Evolutionary conservation across 1,140 invertebrate genomes (phyloP).

Genomic region (Teleopsis dalmanni): DNA sequence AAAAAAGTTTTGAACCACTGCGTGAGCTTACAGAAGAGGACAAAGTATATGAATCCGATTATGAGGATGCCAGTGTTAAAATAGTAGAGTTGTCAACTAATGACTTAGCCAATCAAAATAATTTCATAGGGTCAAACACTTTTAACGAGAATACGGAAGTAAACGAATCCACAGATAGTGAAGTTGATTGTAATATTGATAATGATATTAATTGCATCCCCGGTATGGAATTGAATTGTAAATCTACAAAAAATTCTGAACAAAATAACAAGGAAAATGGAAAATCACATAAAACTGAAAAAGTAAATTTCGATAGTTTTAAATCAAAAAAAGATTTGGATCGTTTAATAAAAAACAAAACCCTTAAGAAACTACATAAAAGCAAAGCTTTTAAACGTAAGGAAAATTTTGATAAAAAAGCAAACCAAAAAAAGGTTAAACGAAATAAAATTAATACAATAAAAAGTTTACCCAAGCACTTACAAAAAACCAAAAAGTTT

Average conservation of each 20-base stretch:
- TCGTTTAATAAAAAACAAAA: conserved; percentile 56
- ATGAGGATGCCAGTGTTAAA: conserved; percentile 64
- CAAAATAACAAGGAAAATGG: conserved; percentile 11
- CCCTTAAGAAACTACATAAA: conserved; percentile 59
- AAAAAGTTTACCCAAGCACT: conserved; percentile 33
- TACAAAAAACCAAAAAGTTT: conserved; percentile 27
- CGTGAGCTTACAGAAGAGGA: conserved; percentile 59
- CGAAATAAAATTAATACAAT: conserved; percentile 33
- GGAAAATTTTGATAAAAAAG: conserved; percentile 55
- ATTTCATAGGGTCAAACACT: conserved; percentile 65
- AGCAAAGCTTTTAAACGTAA: conserved; percentile 68
- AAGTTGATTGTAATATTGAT: conserved; percentile 33
- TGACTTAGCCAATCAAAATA: conserved; percentile 55
- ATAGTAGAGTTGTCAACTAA: conserved; percentile 64
- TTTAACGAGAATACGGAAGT: conserved; percentile 47
- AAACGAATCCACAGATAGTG: conserved; percentile 39
- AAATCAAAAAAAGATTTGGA: conserved; percentile 59
- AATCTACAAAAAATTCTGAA: conserved; percentile 9
- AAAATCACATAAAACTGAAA: conserved; percentile 14
- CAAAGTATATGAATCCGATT: conserved; percentile 59
- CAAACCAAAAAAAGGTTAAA: conserved; percentile 53
- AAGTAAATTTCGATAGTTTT: conserved; percentile 27
- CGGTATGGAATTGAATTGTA: conserved; percentile 51
- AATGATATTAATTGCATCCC: conserved; percentile 46
- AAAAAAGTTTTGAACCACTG: conserved; percentile 53